phyloP scores from a whole-genome alignment of 2,888 invertebrate genomes.

The Ormyrus pomaceus region DNA sequence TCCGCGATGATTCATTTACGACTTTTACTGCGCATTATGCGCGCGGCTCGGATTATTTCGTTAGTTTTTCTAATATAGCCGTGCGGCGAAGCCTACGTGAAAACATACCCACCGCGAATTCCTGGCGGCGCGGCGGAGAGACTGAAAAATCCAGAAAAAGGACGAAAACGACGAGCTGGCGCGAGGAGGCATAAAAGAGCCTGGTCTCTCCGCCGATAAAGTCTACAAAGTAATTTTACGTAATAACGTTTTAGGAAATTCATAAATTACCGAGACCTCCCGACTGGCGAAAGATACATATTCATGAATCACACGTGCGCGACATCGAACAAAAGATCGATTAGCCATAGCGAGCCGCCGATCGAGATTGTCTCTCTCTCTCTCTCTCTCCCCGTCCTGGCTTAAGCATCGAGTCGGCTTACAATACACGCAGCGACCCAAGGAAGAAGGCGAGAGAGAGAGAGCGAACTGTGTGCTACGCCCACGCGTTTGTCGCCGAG shows the following conservation, averaged over 20 bases:
- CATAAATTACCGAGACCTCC: slow-evolving; percentile 51
- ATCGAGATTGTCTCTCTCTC: slow-evolving; percentile 42
- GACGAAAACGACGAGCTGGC: neutral
- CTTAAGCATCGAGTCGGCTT: neutral
- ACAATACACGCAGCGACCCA: neutral
- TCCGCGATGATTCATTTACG: slow-evolving; percentile 9
- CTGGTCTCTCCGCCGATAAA: slow-evolving; percentile 1
- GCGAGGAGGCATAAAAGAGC: slow-evolving; percentile 5
- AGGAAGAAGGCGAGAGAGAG: neutral
- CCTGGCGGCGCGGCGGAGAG: neutral
- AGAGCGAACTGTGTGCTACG: neutral
- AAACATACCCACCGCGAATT: slow-evolving; percentile 2
- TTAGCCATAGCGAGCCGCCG: slow-evolving; percentile 45
- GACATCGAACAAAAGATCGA: slow-evolving; percentile 55
- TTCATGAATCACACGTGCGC: slow-evolving; percentile 52
- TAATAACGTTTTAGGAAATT: slow-evolving; percentile 53
- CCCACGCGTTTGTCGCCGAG: slow-evolving; percentile 30
- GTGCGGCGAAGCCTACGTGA: neutral
- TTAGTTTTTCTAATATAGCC: neutral
- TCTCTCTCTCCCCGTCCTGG: neutral
- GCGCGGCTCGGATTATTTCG: neutral
- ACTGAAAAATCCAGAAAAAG: slow-evolving; percentile 5
- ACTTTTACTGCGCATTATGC: neutral
- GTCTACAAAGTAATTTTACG: slow-evolving; percentile 45
- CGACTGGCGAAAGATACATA: slow-evolving; percentile 50